Evolutionary conservation across 2,113 vertebrate species (phyloP).

Genomic region (Platysteira castanea): DNA sequence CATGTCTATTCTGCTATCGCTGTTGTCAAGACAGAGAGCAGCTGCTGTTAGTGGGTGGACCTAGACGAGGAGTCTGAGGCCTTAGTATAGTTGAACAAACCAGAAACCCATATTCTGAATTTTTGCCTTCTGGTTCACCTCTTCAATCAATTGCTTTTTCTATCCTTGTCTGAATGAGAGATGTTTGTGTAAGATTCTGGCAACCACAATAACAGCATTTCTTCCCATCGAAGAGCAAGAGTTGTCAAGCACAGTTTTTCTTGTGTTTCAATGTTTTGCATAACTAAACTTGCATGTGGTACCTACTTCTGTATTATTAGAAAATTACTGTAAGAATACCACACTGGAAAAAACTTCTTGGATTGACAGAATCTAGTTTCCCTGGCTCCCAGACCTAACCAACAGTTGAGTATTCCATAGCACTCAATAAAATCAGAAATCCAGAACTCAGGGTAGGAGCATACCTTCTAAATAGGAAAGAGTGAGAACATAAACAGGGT

Average conservation of each 20-base stretch:
- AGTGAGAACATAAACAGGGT: neutral
- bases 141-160: neutral
- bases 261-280: neutral
- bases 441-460: neutral
- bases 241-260: neutral
- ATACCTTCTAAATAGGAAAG: neutral
- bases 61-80: neutral
- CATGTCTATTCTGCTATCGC: neutral
- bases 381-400: neutral
- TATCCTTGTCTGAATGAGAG: neutral
- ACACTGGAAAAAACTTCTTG: neutral
- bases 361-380: neutral
- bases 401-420: neutral
- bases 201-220: neutral
- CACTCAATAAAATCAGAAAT: neutral
- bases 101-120: neutral
- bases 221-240: neutral
- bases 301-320: neutral
- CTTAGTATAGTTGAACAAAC: neutral
- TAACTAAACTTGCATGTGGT: neutral
- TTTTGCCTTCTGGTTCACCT: neutral
- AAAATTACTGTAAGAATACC: neutral
- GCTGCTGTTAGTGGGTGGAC: neutral
- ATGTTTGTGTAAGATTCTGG: neutral
- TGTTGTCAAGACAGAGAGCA: neutral